Evolutionary conservation across 2,888 invertebrate genomes (phyloP).

Genomic region (Drosophila nigricruria): DNA sequence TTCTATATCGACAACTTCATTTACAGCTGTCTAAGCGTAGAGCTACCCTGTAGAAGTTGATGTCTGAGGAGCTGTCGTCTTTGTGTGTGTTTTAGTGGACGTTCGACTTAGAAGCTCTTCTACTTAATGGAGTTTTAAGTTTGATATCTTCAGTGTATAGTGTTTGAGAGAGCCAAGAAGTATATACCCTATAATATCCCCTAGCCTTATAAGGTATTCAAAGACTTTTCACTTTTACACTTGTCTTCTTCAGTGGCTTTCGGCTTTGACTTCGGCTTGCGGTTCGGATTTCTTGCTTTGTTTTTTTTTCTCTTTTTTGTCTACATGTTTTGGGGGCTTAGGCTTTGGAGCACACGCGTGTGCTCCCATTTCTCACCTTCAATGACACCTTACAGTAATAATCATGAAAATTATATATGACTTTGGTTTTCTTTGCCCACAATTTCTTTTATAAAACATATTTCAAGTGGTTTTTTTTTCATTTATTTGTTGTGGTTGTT

Average conservation of each 20-base stretch:
- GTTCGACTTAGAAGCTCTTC: too few species aligned
- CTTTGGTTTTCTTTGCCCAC: constrained; percentile 43
- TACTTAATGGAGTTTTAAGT: too few species aligned
- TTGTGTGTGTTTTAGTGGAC: too few species aligned
- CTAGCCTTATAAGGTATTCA: constrained; percentile 32
- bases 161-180: too few species aligned
- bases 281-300: constrained; percentile 6
- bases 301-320: constrained; percentile 4
- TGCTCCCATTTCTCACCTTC: constrained; percentile 80
- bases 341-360: constrained; percentile 53
- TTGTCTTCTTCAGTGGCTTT: constrained; percentile 31
- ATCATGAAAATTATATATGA: constrained; percentile 62
- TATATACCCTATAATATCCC: background rate
- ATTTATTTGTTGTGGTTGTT: constrained; percentile 36
- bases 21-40: too few species aligned
- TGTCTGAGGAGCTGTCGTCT: background rate
- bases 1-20: too few species aligned
- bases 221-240: constrained; percentile 58
- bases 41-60: constrained; percentile 10
- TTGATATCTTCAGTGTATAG: too few species aligned
- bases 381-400: constrained; percentile 70
- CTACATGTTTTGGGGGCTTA: constrained; percentile 10
- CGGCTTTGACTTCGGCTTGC: constrained; percentile 21
- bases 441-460: constrained; percentile 12
- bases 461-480: constrained; percentile 15